Base-by-base conservation (phyloP, 2,888 invertebrate genomes). In the Drosophila mimetica region DNA sequence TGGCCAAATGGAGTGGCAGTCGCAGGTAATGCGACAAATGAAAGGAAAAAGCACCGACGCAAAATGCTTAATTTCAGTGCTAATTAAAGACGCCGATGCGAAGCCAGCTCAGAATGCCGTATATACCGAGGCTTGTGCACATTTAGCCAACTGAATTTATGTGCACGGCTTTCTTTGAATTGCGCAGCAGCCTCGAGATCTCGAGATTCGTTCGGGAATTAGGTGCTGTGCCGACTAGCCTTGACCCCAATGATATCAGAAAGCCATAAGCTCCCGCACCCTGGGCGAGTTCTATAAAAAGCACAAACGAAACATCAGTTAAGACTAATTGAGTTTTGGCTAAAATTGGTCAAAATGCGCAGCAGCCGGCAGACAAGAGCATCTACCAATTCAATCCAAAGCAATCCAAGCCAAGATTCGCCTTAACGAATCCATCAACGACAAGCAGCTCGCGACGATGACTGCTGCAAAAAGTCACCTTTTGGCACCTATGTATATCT, bases 301-400 rank as follows among this genome's bases (percentile, higher is more conserved):
- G 63, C 55, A 47, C 18, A 54, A 54, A 44, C 72, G 72, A 51
- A 64, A 61, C 73, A 82, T 73, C 82, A 76, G 82, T 76, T 75
- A 77, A 83, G 84, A 86, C 81, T 83, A 83, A 83, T 83, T 83
- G 83, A 77, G 71, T 73, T 81, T 81, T 83, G 79, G 81, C 84
- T 77, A 58, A 79, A 86, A 80, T 83, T 83, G 83, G 86, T 84
- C 77, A 83, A 87, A 77, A 86, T 86, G 86, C 84, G 84, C 87
- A 85, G 73, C 82, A 66, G 50, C 32, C 30, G 22, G 30, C 64
- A 74, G 57, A 69, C 79, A 63, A 72, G 57, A 76, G 75, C 76
- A 73, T 70, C 72, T 74, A 74, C 46, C 63, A 46, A 22, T 11
- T 36, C 57, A 55, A 55, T 39, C 16, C 44, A 55, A 53, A 16